Evolutionary conservation across 2,113 vertebrate genomes (phyloP).

Genomic region (Equus quagga): DNA sequence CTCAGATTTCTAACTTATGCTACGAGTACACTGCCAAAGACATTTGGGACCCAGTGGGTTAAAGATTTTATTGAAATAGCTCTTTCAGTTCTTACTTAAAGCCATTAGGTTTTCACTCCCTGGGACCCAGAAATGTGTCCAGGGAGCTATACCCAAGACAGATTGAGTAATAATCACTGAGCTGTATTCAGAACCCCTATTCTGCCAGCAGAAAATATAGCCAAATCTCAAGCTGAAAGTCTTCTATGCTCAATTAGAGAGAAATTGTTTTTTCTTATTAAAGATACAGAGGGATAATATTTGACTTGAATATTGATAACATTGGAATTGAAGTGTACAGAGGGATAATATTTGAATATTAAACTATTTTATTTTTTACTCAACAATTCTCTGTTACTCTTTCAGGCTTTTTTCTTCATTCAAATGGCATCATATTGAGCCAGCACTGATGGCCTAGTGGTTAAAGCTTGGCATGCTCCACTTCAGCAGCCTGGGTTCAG

Average conservation of each 20-base stretch:
- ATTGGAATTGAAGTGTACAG: neutral
- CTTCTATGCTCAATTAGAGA: neutral
- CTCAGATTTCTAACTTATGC: neutral
- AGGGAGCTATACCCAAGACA: neutral
- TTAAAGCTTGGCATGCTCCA: too few species aligned
- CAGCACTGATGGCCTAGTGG: too few species aligned
- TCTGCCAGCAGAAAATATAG: neutral
- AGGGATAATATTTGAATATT: neutral
- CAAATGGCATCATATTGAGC: neutral
- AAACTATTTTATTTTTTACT: neutral
- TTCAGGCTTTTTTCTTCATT: neutral
- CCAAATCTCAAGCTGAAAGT: neutral
- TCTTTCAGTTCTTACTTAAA: constrained; percentile 1
- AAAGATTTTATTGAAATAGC: neutral
- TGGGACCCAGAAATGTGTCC: constrained; percentile 4
- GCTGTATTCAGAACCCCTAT: neutral
- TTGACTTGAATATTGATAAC: neutral
- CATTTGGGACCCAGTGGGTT: neutral
- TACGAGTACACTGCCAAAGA: neutral
- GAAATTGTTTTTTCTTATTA: constrained; percentile 19
- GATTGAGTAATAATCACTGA: neutral
- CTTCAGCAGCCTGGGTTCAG: too few species aligned
- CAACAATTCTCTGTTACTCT: neutral
- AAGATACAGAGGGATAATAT: neutral
- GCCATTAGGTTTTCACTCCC: neutral